These are phyloP conservation scores for Leptodactylus fallax DNA, from an alignment of 2,797 vertebrate species.

Conservation along the genomic window DNA sequence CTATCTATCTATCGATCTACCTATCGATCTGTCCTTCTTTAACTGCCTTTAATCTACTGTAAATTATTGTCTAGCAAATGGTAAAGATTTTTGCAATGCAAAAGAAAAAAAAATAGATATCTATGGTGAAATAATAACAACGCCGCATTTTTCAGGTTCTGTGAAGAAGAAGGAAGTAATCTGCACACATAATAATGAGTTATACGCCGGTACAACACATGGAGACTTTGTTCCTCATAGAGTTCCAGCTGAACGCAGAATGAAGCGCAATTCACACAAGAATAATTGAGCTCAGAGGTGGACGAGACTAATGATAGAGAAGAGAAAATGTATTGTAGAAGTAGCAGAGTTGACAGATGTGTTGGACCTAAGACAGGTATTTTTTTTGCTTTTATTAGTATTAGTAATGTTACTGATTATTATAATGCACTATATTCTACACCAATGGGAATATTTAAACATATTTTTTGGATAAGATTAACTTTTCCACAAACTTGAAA, in stretches of 20 bases:
- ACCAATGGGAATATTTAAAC: not conserved
- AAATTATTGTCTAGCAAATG: too few species aligned
- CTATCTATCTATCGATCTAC: constrained; percentile 9
- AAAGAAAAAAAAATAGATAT: too few species aligned
- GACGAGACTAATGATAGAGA: not conserved
- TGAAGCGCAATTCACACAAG: not conserved
- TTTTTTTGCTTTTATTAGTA: too few species aligned
- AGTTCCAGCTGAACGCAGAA: not conserved
- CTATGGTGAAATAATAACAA: not conserved
- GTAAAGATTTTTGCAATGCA: too few species aligned
- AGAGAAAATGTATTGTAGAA: too few species aligned
- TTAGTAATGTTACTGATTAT: not conserved
- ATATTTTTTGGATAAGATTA: not conserved
- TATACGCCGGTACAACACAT: not conserved
- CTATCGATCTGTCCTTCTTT: not conserved
- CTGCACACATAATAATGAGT: not conserved
- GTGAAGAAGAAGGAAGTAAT: not conserved
- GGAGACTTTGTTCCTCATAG: not conserved
- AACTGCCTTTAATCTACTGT: too few species aligned
- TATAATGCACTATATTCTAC: not conserved
- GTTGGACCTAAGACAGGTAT: not conserved
- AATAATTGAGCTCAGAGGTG: not conserved
- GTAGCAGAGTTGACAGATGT: not conserved
- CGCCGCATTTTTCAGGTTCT: not conserved
- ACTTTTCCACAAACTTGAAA: too few species aligned